Evolutionary conservation across 2,888 invertebrate genomes (phyloP).

Genomic region (Trachelus stipa): DNA sequence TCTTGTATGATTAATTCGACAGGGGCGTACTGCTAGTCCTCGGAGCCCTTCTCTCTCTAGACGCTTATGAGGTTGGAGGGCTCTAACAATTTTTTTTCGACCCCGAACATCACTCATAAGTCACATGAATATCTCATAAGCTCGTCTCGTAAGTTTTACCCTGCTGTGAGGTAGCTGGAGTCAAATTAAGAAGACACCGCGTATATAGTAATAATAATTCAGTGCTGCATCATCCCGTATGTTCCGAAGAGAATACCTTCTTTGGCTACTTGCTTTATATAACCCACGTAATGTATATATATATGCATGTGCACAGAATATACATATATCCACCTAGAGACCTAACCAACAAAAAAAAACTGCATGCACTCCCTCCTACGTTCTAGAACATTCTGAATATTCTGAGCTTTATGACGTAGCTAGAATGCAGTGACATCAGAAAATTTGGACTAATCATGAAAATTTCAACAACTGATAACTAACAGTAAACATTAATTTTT

Average conservation of each 20-base stretch:
- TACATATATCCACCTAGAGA: not conserved
- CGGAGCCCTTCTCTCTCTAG: not conserved
- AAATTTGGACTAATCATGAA: too few species aligned
- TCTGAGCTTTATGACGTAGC: not conserved
- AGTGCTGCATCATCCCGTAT: slow-evolving; percentile 2
- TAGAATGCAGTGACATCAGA: too few species aligned
- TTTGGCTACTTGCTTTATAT: slow-evolving; percentile 42
- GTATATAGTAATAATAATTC: slow-evolving; percentile 25
- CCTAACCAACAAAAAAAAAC: not conserved
- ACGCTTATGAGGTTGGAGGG: not conserved
- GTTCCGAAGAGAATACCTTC: slow-evolving; percentile 38
- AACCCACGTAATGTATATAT: slow-evolving; percentile 26
- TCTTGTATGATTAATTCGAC: not conserved
- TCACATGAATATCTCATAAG: slow-evolving; percentile 36
- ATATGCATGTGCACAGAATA: slow-evolving; percentile 31
- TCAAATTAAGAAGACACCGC: slow-evolving; percentile 36
- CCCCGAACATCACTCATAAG: not conserved
- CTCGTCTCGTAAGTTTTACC: slow-evolving; percentile 19
- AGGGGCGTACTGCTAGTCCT: not conserved
- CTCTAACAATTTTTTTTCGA: slow-evolving; percentile 11
- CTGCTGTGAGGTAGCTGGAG: slow-evolving; percentile 23
- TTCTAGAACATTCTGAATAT: not conserved
- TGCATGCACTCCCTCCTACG: not conserved
- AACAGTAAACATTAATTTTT: too few species aligned
- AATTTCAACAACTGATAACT: too few species aligned